Evolutionary conservation across 2,888 invertebrate species (phyloP), one percentile per base, ranked within the genome.

Genomic region (Volucella inanis): DNA sequence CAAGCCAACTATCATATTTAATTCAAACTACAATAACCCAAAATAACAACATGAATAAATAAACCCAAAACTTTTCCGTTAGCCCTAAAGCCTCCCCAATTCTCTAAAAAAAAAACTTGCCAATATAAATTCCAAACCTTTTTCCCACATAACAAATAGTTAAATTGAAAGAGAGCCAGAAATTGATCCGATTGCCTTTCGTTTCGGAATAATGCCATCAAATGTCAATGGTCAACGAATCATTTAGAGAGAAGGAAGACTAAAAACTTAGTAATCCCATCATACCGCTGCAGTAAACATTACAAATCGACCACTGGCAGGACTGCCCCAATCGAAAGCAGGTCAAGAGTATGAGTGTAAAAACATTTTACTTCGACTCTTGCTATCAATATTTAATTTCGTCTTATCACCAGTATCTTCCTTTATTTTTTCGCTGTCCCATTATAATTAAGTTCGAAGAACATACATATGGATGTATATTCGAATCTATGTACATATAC

Each of bases 371-470:
- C 72, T 79, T 79, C 79, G 79, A 68, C n/a, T n/a, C n/a, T 84
- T 79, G 76, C 71, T 54, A 71, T 81, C 80, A 85, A 85, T 80
- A 85, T 80, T 85, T 85, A 80, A 85, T 76, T 76, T 79, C 49
- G 43, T 50, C 39, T 65, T 55, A 68, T 65, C 70, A 55, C 54
- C 47, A 80, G 55, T 61, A 31, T 70, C 52, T 38, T 70, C n/a
- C 14, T 43, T 45, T 12, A 15, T 59, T 39, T 61, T 65, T 1
- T 54, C 45, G 54, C 45, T 49, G 52, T 15, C 64, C 31, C 22
- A 57, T 55, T 39, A 38, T 22, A 18, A 2, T 18, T 18, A 22
- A 3, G 3, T 31, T 0, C 31, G 6, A 6, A 31, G 31, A 31
- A 2, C 31, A 31, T 31, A 31, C 6, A 31, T 31, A 4, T 3